Base-by-base conservation (phyloP, 1,140 invertebrate genomes). In the Acromyrmex heyeri region DNA sequence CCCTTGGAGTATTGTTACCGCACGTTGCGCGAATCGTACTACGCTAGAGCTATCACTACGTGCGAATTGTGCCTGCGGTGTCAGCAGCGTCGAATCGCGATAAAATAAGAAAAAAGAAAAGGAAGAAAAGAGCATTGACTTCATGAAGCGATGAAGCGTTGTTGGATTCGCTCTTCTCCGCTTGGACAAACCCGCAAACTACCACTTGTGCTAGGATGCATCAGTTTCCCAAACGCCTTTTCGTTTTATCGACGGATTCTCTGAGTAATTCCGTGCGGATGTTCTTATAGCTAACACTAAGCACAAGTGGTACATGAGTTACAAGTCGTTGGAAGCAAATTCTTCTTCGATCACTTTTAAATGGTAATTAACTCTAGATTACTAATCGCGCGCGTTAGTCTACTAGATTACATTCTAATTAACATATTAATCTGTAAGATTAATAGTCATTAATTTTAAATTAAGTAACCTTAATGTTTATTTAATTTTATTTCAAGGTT, bases 1-100 rank as follows among this genome's bases (percentile, higher is more conserved):
- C 48, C 34, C 14, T 10, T 59, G 24, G 88, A 72, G 79, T 90
- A 90, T 90, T 91, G 87, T 91, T 90, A 90, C 87, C 72, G 55
- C 38, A 59, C 89, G 48, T 88, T 57, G 86, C 61, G 82, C 87
- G 87, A 64, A 85, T 88, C 89, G 83, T 67, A 81, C 82, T 87
- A 62, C 67, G 38, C 59, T 59, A 57, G 65, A 69, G 50, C 48
- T 82, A 87, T 90, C 89, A 69, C 82, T 90, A 78, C 83, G 88
- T 90, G 76, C 83, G 78, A 38, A 69, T 79, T 48, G 65, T 79
- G 86, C 38, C 64, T 69, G 85, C 77, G 73, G 21, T 78, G 89
- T 90, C 88, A 90, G 88, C 88, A 82, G 10, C 87, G 76, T 55
- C 72, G 75, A 50, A 53, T 30, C 34, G 67, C 88, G 89, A 90